Base-by-base conservation (phyloP, 2,797 vertebrate species). In the Neopelma chrysocephalum region DNA sequence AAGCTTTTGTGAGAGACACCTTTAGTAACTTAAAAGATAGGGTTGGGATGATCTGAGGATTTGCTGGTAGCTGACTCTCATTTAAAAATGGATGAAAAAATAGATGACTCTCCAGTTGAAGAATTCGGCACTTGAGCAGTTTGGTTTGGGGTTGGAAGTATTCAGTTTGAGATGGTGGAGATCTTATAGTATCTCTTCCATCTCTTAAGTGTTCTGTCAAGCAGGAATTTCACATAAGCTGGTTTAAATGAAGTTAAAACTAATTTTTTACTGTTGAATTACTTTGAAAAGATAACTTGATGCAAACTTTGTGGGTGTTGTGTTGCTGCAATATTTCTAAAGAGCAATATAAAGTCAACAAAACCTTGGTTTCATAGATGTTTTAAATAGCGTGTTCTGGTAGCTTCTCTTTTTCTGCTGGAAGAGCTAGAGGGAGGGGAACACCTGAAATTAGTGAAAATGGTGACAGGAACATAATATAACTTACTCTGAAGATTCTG, bases 371-470 rank as follows among this genome's bases (percentile, higher is more conserved):
- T 78, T 78, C 56, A 3, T 19, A 27, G 31, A 15, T 66, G 21
- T 40, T 92, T 90, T 31, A 70, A 77, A n/a, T 32, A 32, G 42
- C 0, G 0, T 0, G 0, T 57, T 53, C 45, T 80, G 50, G 18
- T 45, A 47, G 57, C 38, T 81, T 65, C 51, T 38, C 22, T 84
- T 76, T 76, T 48, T 10, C 64, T 65, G 12, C 31, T 64, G 6
- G 27, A 76, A 43, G 53, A 87, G 9, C 9, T 66, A 3, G 56
- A 73, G 60, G 21, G 65, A 58, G 64, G 7, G 17, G 51, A 62
- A 40, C n/a, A 45, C 36, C 54, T 89, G 82, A 57, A 85, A 48
- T 62, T 38, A n/a, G 27, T 53, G 36, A 60, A 36, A 14, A 31
- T 9, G 22, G 29, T 73, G 48, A 25, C 43, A 48, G 56, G 17